phyloP scores from a whole-genome alignment of 2,113 vertebrate species.

The Parus major region DNA sequence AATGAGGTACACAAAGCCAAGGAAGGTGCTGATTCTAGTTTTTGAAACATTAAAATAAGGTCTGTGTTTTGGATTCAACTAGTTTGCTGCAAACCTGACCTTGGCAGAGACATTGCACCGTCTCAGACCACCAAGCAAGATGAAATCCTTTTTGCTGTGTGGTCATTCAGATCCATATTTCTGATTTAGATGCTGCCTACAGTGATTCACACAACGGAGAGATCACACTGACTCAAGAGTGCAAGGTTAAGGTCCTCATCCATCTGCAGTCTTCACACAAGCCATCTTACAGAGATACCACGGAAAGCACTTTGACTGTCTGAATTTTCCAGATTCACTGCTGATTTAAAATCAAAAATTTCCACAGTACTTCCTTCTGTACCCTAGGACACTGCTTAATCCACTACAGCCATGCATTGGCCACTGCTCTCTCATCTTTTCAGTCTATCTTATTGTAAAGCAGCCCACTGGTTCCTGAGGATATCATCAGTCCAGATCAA shows the following conservation, averaged over 20 bases:
- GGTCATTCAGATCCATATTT: not conserved
- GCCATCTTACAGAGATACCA: not conserved
- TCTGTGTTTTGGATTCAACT: not conserved
- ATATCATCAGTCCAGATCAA: not conserved
- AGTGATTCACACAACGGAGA: not conserved
- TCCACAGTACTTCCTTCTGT: not conserved
- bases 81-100: not conserved
- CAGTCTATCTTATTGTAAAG: not conserved
- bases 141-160: not conserved
- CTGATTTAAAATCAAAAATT: not conserved
- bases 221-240: not conserved
- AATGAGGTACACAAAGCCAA: not conserved
- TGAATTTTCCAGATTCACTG: not conserved
- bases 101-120: not conserved
- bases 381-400: not conserved
- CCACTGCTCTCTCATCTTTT: not conserved
- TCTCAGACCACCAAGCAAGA: not conserved
- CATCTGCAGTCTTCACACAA: not conserved
- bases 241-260: not conserved
- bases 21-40: not conserved
- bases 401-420: not conserved
- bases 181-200: not conserved
- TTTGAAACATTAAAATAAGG: not conserved
- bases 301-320: not conserved
- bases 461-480: not conserved